Evolutionary conservation across 1,140 invertebrate genomes (phyloP).

Genomic region (Zeugodacus cucurbitae): DNA sequence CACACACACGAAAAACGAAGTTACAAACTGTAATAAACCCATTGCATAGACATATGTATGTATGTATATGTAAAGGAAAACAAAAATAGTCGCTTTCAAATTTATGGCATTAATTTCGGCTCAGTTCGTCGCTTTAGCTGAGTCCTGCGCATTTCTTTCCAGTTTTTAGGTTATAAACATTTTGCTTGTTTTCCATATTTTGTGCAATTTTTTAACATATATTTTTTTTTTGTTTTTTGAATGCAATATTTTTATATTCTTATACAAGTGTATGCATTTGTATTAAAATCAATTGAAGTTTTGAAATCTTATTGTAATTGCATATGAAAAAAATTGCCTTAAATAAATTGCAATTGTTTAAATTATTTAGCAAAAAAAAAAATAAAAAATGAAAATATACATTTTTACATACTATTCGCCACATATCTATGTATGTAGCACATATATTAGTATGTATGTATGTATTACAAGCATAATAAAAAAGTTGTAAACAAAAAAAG

Average conservation of each 20-base stretch:
- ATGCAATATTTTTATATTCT: slow-evolving; percentile 14
- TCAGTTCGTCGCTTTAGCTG: neutral
- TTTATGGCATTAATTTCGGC: neutral
- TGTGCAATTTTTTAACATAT: slow-evolving; percentile 18
- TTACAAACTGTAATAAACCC: neutral
- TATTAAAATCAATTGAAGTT: neutral
- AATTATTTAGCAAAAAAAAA: slow-evolving; percentile 27
- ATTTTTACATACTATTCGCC: neutral
- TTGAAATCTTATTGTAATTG: neutral
- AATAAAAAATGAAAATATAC: neutral
- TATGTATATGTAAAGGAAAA: neutral
- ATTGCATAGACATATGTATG: too few species aligned
- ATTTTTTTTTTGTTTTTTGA: neutral
- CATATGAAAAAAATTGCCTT: neutral
- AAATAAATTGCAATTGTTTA: neutral
- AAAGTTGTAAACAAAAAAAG: slow-evolving; percentile 15
- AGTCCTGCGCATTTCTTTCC: neutral
- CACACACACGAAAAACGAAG: neutral
- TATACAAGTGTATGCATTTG: neutral
- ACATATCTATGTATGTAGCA: neutral
- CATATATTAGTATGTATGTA: neutral
- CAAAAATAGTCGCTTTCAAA: neutral
- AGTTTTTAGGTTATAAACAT: neutral
- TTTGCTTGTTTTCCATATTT: neutral
- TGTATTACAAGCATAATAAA: neutral